phyloP scores from a whole-genome alignment of 2,797 vertebrate genomes.

The Phataginus tetradactyla region DNA sequence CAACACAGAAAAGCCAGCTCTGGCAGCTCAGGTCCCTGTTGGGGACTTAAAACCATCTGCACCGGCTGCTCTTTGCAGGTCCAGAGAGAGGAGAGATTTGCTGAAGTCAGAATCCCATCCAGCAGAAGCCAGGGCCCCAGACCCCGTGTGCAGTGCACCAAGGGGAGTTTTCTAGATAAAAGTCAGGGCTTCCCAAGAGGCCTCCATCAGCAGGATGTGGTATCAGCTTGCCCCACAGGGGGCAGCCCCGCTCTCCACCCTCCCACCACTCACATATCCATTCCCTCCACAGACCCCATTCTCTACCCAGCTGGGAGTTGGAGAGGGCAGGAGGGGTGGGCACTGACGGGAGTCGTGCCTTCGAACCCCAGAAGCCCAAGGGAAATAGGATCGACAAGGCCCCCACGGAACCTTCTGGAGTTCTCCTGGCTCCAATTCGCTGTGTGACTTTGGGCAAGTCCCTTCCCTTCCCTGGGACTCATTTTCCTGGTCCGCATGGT shows the following conservation, averaged over 20 bases:
- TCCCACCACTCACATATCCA: not conserved
- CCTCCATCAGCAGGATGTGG: slow-evolving; percentile 32
- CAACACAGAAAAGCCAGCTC: not conserved
- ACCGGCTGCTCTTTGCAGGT: not conserved
- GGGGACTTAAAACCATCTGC: not conserved
- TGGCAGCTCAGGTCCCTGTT: rapidly evolving
- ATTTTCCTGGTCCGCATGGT: not conserved
- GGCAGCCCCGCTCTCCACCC: not conserved
- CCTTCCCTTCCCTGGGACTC: not conserved
- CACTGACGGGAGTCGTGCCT: not conserved
- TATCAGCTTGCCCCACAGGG: not conserved
- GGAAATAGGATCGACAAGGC: not conserved
- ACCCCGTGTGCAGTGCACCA: not conserved
- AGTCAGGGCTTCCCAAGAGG: not conserved
- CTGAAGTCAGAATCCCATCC: not conserved
- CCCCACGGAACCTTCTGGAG: not conserved
- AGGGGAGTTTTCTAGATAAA: not conserved
- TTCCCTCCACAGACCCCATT: not conserved
- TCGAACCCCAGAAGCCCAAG: rapidly evolving
- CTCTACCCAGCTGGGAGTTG: not conserved
- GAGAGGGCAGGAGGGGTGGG: no score
- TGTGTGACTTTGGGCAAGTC: not conserved
- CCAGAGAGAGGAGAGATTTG: not conserved
- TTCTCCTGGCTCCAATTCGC: not conserved
- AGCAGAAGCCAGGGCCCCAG: not conserved